phyloP scores from a whole-genome alignment of 2,113 vertebrate genomes.

The Dasyurus viverrinus region DNA sequence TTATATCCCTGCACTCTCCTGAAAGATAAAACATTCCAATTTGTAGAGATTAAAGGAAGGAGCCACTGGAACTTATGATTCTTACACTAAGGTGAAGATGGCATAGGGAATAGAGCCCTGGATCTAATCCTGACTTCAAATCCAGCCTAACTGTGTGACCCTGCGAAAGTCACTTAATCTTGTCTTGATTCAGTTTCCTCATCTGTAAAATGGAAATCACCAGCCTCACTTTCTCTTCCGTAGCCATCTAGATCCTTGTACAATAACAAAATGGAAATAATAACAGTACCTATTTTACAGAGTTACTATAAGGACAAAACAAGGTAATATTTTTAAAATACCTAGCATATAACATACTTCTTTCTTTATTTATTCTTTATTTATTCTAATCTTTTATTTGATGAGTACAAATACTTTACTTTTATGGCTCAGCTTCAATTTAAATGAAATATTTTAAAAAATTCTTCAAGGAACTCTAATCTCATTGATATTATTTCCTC shows the following conservation, averaged over 20 bases:
- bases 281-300: neutral
- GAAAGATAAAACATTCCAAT: neutral
- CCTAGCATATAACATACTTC: neutral
- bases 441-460: neutral
- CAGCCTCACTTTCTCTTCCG: too few relatives aligned
- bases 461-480: neutral
- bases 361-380: neutral
- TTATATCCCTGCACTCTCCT: neutral
- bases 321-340: neutral
- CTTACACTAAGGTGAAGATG: neutral
- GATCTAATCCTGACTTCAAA: neutral
- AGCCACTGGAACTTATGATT: neutral
- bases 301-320: neutral
- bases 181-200: neutral
- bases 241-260: too few relatives aligned
- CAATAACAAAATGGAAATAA: neutral
- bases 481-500: neutral
- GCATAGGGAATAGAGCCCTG: neutral
- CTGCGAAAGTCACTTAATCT: neutral
- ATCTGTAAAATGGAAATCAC: neutral
- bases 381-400: neutral
- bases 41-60: neutral
- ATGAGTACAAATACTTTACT: neutral
- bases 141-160: neutral
- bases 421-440: neutral